These are phyloP conservation scores for Chaetodon trifasciatus DNA, from an alignment of 2,797 vertebrate genomes.

Conservation along the genomic window DNA sequence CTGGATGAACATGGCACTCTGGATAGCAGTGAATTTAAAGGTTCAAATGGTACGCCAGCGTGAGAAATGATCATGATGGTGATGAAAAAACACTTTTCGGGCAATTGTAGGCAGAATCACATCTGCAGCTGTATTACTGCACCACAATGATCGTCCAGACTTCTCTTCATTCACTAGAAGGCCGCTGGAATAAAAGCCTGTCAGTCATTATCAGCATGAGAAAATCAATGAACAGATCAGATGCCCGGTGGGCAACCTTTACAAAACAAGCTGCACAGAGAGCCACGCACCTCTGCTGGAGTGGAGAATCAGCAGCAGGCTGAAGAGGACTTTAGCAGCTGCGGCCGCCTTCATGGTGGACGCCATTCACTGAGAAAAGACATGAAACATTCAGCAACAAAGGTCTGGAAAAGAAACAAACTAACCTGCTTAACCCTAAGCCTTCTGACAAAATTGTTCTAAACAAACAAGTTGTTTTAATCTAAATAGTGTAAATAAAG, in stretches of 20 bases:
- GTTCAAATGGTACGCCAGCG: no score
- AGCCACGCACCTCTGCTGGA: constrained; percentile 39
- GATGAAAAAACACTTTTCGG: no score
- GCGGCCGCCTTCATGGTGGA: constrained; percentile 1
- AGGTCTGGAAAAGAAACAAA: not conserved
- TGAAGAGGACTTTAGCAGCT: constrained; percentile 18
- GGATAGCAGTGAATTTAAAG: no score
- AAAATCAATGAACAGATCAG: not conserved
- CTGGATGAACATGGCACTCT: no score
- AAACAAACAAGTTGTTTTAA: not conserved
- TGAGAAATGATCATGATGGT: not conserved
- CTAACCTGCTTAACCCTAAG: no score
- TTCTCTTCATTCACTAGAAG: not conserved
- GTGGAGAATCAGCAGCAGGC: constrained; percentile 52
- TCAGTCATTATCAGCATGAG: not conserved
- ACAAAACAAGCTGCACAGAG: not conserved
- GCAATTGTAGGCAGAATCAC: not conserved
- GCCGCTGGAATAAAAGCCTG: not conserved
- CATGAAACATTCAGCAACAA: not conserved
- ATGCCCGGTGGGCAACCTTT: not conserved
- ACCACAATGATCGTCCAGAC: no score
- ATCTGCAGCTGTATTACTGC: no score
- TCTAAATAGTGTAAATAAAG: not conserved
- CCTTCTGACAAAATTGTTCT: not conserved
- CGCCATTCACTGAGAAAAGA: constrained; percentile 15